Evolutionary conservation across 2,888 invertebrate species (phyloP).

Genomic region (Dichetophora obliterata): DNA sequence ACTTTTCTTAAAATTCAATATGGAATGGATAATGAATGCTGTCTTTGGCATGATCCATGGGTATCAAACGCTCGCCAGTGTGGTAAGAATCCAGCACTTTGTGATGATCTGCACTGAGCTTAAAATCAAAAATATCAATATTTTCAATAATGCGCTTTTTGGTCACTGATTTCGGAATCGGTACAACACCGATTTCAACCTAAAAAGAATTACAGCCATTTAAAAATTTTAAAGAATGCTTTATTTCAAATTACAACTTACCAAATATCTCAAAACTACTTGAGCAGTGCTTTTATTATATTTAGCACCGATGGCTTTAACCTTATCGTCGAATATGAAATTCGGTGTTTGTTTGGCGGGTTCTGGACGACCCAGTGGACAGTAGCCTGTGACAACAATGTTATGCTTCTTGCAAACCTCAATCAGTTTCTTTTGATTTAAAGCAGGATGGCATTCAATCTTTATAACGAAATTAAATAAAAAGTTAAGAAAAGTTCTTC

Average conservation of each 20-base stretch:
- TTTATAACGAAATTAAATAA: slow-evolving; percentile 39
- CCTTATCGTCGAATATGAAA: slow-evolving; percentile 70
- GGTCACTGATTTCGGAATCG: slow-evolving; percentile 75
- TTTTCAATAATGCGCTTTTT: slow-evolving; percentile 72
- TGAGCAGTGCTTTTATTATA: slow-evolving; percentile 79
- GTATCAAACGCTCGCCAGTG: slow-evolving; percentile 63
- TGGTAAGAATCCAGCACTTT: slow-evolving; percentile 71
- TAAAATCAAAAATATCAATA: slow-evolving; percentile 74
- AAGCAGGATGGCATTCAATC: slow-evolving; percentile 74
- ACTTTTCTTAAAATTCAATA: slow-evolving; percentile 52
- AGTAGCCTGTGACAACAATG: slow-evolving; percentile 82
- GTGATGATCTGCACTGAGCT: slow-evolving; percentile 72
- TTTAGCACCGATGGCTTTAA: slow-evolving; percentile 76
- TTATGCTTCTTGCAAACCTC: slow-evolving; percentile 76
- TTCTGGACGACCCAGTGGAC: slow-evolving; percentile 83
- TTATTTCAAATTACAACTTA: slow-evolving; percentile 43
- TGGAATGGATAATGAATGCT: slow-evolving; percentile 65
- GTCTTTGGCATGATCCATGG: slow-evolving; percentile 64
- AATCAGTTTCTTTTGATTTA: slow-evolving; percentile 78
- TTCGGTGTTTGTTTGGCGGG: slow-evolving; percentile 79
- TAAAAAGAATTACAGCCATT: slow-evolving; percentile 50
- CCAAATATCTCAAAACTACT: slow-evolving; percentile 75
- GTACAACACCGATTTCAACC: slow-evolving; percentile 72
- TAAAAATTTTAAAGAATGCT: not conserved
- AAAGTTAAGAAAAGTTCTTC: not conserved